Percentiles rank a stretch among this genome's conserved stretches.
phyloP scores from a whole-genome alignment of 2,797 vertebrate species.

The Coregonus ussuriensis region DNA sequence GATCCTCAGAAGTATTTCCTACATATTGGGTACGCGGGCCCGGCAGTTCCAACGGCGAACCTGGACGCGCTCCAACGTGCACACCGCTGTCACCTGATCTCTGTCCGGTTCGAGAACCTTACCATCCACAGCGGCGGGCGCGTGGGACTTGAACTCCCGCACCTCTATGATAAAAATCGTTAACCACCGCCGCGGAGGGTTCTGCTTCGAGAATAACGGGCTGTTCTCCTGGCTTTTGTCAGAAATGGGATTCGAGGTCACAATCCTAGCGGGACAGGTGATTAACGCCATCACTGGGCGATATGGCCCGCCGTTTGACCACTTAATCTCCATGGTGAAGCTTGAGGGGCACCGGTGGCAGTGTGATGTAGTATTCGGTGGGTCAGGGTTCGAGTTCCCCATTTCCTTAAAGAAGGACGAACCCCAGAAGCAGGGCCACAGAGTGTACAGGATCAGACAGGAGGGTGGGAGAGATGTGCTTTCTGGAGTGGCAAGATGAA shows the following conservation, averaged over 20 bases:
- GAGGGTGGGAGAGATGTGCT: slow-evolving; percentile 19
- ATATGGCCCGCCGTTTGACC: slow-evolving; percentile 76
- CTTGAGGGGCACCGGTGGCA: slow-evolving; percentile 69
- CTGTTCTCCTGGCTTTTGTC: slow-evolving; percentile 78
- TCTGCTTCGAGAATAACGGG: slow-evolving; percentile 79
- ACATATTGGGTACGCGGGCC: no score
- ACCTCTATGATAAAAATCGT: slow-evolving; percentile 78
- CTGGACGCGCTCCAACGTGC: slow-evolving; percentile 52
- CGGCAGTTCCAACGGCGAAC: no score
- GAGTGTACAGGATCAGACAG: slow-evolving; percentile 64
- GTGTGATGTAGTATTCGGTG: slow-evolving; percentile 76
- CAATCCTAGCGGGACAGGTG: slow-evolving; percentile 70
- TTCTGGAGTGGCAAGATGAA: slow-evolving; percentile 64
- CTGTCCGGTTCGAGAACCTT: slow-evolving; percentile 79
- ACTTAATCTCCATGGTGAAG: slow-evolving; percentile 68
- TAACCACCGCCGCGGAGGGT: slow-evolving; percentile 64
- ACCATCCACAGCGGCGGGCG: slow-evolving; percentile 72
- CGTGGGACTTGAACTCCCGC: slow-evolving; percentile 49
- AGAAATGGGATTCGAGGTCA: slow-evolving; percentile 68
- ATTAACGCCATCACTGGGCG: slow-evolving; percentile 32
- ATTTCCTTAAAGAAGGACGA: slow-evolving; percentile 67
- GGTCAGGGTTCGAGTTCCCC: slow-evolving; percentile 58
- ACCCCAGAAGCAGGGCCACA: slow-evolving; percentile 67
- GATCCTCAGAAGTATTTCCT: slow-evolving; percentile 29
- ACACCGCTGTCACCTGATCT: slow-evolving; percentile 67